Percentiles rank a stretch among this genome's conserved stretches.
These are phyloP conservation scores for Chaenodraco wilsoni DNA, from an alignment of 2,797 vertebrate genomes.

Conservation along the genomic window DNA sequence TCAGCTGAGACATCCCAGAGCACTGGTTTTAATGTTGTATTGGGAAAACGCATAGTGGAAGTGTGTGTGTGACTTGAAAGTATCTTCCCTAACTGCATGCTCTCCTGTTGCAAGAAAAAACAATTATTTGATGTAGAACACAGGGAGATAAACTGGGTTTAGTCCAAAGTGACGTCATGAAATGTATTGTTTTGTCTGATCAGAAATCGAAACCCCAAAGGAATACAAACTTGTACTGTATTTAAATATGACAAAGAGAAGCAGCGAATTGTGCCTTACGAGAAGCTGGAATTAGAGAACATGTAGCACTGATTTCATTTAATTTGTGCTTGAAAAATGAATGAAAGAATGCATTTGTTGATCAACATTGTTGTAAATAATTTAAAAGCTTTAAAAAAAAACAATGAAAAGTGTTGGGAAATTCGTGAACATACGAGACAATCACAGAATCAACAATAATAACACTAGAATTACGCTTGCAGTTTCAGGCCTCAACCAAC, in stretches of 20 bases:
- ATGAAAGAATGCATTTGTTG: too few species aligned
- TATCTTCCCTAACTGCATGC: neutral
- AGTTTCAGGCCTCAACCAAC: too few species aligned
- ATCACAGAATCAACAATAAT: neutral
- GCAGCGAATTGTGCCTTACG: neutral
- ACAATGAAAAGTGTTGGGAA: neutral
- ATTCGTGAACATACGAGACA: neutral
- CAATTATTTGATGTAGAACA: neutral
- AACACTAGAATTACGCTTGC: neutral
- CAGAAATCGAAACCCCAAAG: neutral
- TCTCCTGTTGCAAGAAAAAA: neutral
- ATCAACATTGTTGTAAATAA: neutral
- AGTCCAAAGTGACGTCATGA: neutral
- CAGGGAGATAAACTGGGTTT: neutral
- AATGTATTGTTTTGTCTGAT: neutral
- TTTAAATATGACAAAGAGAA: neutral
- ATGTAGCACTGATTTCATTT: neutral
- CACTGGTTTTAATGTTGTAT: conserved; percentile 17
- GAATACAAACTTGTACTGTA: neutral
- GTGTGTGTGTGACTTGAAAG: neutral
- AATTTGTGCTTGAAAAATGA: neutral
- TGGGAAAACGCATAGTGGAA: conserved; percentile 6
- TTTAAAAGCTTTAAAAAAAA: neutral
- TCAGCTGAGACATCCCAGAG: conserved; percentile 36
- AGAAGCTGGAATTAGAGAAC: neutral